Percentiles rank a stretch among this genome's conserved stretches.
phyloP scores from a whole-genome alignment of 1,140 invertebrate species.

The Drosophila cardini region DNA sequence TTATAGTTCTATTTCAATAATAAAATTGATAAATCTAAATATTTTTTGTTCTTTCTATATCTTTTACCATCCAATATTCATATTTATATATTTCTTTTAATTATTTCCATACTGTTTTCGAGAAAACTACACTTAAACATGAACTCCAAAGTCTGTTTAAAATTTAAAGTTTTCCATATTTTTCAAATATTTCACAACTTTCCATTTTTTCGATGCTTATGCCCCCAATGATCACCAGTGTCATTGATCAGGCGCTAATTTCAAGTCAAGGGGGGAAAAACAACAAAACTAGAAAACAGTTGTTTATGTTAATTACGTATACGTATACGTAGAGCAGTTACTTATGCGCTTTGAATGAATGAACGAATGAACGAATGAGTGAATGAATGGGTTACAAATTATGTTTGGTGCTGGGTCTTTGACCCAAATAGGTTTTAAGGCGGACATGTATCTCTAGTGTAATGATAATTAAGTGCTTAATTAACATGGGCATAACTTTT shows the following conservation, averaged over 20 bases:
- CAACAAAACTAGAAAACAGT: slow-evolving; percentile 52
- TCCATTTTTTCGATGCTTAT: slow-evolving; percentile 52
- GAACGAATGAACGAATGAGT: slow-evolving; percentile 10
- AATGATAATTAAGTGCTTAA: slow-evolving; percentile 62
- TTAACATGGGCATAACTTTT: slow-evolving; percentile 62
- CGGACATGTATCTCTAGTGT: not conserved
- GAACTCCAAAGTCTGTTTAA: not conserved
- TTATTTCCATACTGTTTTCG: too few species aligned
- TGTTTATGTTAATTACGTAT: slow-evolving; percentile 75
- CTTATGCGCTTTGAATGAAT: slow-evolving; percentile 18
- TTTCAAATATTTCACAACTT: slow-evolving; percentile 49
- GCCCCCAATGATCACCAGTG: slow-evolving; percentile 52
- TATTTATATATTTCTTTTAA: not conserved
- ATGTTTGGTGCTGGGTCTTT: slow-evolving; percentile 53
- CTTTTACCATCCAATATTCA: not conserved
- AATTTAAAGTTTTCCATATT: not conserved
- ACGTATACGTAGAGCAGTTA: slow-evolving; percentile 47
- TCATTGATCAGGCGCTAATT: slow-evolving; percentile 70
- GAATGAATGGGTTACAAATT: slow-evolving; percentile 46
- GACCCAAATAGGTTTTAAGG: slow-evolving; percentile 48
- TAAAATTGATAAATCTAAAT: too few species aligned
- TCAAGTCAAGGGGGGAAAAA: slow-evolving; percentile 33
- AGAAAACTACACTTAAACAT: not conserved
- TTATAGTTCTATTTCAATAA: too few species aligned
- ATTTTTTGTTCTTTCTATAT: too few species aligned